Conservation (phyloP, 2,888 invertebrate species). For the Dastarcus helophoroides region DNA sequence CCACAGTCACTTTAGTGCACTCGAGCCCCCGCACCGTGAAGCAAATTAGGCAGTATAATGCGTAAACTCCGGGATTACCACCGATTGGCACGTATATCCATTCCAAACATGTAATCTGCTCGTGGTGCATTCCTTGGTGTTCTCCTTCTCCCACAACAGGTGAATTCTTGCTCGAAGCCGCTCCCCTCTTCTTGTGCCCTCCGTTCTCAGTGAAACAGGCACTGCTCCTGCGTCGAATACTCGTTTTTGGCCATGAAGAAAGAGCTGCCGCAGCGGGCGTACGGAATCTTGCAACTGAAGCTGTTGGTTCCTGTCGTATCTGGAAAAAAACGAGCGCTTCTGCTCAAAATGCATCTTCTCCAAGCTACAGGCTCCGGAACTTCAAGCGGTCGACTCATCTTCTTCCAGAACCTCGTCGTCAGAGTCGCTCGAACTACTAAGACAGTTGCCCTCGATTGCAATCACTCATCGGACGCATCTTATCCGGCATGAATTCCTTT, state of each 20-base stretch:
- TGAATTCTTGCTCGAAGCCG: constrained; percentile 32
- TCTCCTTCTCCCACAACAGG: constrained; percentile 50
- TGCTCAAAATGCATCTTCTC: too few species aligned
- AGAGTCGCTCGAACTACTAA: too few species aligned
- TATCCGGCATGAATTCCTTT: constrained; percentile 57
- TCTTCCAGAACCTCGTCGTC: too few species aligned
- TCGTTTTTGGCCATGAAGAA: constrained; percentile 63
- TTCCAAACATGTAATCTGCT: constrained; percentile 67
- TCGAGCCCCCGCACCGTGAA: constrained; percentile 81
- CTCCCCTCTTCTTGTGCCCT: not conserved
- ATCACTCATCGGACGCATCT: too few species aligned
- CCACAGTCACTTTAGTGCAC: constrained; percentile 76
- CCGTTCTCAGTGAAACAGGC: constrained; percentile 85
- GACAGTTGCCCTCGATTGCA: too few species aligned
- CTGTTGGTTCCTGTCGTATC: too few species aligned
- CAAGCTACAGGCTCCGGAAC: too few species aligned
- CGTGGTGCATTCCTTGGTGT: constrained; percentile 51
- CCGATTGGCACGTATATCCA: constrained; percentile 43
- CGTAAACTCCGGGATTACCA: constrained; percentile 50
- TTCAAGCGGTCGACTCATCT: too few species aligned
- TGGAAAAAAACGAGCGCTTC: too few species aligned
- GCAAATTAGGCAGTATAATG: constrained; percentile 96
- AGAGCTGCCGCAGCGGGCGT: constrained; percentile 59
- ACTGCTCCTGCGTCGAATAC: constrained; percentile 62
- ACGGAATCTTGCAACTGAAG: too few species aligned